Evolutionary conservation across 2,797 vertebrate species (phyloP).

Genomic region (Pagetopsis macropterus): DNA sequence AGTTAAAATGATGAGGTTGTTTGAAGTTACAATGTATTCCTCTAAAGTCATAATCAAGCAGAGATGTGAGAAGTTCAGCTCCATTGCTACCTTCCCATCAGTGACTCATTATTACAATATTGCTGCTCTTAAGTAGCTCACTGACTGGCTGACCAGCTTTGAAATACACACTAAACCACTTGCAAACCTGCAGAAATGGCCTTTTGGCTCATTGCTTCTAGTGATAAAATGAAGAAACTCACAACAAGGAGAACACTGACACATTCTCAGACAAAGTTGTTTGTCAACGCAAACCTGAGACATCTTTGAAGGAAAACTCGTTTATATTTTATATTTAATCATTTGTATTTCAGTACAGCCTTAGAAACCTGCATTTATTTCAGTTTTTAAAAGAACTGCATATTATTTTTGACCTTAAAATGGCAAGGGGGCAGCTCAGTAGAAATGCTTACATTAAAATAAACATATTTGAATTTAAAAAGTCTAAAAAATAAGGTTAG

Average conservation of each 20-base stretch:
- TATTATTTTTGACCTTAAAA: background rate
- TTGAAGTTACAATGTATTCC: conserved; percentile 85
- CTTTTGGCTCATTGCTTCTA: conserved; percentile 94
- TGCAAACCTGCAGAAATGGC: conserved; percentile 89
- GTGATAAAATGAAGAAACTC: conserved; percentile 93
- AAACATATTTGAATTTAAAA: background rate
- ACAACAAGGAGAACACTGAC: conserved; percentile 86
- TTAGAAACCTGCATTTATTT: background rate
- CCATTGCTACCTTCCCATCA: conserved; percentile 95
- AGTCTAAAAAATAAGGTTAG: background rate
- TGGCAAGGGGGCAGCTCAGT: background rate
- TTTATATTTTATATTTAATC: conserved; percentile 2
- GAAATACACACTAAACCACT: conserved; percentile 92
- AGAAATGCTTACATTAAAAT: background rate
- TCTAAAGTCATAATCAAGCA: conserved; percentile 91
- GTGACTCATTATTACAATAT: conserved; percentile 95
- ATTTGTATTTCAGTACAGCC: background rate
- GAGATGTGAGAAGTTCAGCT: conserved; percentile 94
- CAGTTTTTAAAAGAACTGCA: background rate
- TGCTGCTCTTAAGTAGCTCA: conserved; percentile 94
- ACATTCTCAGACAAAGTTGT: conserved; percentile 83
- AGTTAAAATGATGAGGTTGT: conserved; percentile 66
- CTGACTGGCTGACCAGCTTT: conserved; percentile 93
- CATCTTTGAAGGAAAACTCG: conserved; percentile 21
- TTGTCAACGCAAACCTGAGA: conserved; percentile 81